phyloP scores from a whole-genome alignment of 2,888 invertebrate species.

The Dolomedes plantarius region DNA sequence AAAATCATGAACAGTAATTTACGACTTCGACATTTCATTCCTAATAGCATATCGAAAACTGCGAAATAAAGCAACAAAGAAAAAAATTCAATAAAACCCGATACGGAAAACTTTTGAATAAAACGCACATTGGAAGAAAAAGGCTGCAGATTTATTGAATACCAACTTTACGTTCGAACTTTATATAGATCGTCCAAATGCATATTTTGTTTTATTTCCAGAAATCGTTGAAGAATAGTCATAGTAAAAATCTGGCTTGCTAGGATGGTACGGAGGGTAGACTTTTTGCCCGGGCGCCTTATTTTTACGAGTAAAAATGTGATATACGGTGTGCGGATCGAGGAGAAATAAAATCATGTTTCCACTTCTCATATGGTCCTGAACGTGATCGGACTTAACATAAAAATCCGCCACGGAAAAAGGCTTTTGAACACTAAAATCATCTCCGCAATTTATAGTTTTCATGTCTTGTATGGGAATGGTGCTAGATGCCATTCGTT shows the following conservation, averaged over 20 bases:
- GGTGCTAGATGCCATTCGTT: not conserved
- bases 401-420: not conserved
- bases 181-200: not conserved
- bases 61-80: no score
- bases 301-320: not conserved
- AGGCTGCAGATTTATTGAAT: not conserved
- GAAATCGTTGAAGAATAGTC: not conserved
- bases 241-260: not conserved
- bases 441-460: constrained; percentile 1
- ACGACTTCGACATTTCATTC: no score
- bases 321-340: not conserved
- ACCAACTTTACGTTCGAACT: not conserved
- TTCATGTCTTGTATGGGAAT: not conserved
- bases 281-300: not conserved
- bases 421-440: not conserved
- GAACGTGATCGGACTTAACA: not conserved
- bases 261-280: not conserved
- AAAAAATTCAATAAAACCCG: not conserved
- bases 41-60: no score
- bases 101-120: not conserved
- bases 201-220: not conserved
- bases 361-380: not conserved
- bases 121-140: not conserved
- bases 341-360: constrained; percentile 4
- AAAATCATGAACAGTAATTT: no score